Conservation (phyloP, 2,888 invertebrate genomes). For the Protophormia terraenovae region DNA sequence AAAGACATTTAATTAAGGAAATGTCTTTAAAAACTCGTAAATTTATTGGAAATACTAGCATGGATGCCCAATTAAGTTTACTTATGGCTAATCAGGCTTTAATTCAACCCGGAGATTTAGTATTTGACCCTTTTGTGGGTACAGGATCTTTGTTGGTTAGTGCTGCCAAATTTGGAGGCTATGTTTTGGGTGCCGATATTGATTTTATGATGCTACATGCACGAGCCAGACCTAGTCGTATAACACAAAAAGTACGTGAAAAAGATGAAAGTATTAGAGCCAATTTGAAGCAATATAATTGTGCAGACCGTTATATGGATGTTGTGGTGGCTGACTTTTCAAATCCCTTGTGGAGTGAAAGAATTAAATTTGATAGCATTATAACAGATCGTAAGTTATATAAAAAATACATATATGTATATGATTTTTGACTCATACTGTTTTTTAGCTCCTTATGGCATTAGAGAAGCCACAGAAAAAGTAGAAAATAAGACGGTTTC, state of each 20-base stretch:
- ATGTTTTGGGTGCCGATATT: conserved; percentile 94
- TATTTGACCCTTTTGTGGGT: conserved; percentile 95
- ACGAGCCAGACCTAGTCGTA: conserved; percentile 89
- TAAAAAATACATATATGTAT: background rate
- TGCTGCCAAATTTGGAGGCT: conserved; percentile 94
- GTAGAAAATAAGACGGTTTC: conserved; percentile 81
- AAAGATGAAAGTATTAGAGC: conserved; percentile 93
- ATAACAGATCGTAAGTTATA: conserved; percentile 94
- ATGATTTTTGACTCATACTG: background rate
- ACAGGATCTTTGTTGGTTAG: conserved; percentile 92
- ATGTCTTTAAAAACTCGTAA: conserved; percentile 93
- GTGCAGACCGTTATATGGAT: conserved; percentile 89
- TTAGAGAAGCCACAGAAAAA: conserved; percentile 95
- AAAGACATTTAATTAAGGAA: conserved; percentile 89
- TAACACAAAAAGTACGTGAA: conserved; percentile 88
- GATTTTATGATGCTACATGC: conserved; percentile 97
- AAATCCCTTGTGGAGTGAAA: conserved; percentile 88
- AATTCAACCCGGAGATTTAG: conserved; percentile 87
- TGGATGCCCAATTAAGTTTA: conserved; percentile 97
- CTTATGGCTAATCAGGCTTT: conserved; percentile 97
- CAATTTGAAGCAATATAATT: conserved; percentile 94
- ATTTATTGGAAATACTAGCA: conserved; percentile 99
- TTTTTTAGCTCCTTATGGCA: conserved; percentile 95
- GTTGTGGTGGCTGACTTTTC: conserved; percentile 96
- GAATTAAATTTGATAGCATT: conserved; percentile 92